Percentiles rank a stretch among this genome's conserved stretches.
phyloP scores from a whole-genome alignment of 2,797 vertebrate species.

The Acrocephalus scirpaceus region DNA sequence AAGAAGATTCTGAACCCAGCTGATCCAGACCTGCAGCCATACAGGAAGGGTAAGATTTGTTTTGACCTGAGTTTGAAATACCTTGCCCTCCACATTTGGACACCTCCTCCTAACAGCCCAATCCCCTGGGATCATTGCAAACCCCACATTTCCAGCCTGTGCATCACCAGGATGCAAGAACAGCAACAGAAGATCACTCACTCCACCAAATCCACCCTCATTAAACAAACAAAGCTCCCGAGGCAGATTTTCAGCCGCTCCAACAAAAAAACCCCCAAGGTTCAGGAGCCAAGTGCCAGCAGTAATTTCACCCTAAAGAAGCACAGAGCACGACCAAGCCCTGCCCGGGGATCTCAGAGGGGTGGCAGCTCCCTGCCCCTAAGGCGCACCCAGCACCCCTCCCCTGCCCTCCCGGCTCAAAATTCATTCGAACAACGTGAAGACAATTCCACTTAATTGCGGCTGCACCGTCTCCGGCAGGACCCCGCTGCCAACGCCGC shows the following conservation, averaged over 20 bases:
- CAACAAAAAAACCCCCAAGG: neutral
- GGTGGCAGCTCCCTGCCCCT: neutral
- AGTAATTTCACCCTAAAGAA: neutral
- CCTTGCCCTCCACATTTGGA: neutral
- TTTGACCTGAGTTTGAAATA: neutral
- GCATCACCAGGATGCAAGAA: neutral
- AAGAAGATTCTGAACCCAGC: neutral
- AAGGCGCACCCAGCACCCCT: neutral
- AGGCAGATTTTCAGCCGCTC: neutral
- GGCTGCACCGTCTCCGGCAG: neutral
- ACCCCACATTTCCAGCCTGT: neutral
- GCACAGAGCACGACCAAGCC: neutral
- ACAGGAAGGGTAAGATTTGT: neutral
- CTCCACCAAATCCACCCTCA: neutral
- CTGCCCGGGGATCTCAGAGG: neutral
- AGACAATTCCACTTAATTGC: constrained; percentile 35
- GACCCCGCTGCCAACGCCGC: neutral
- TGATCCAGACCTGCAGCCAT: neutral
- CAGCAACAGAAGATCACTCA: neutral
- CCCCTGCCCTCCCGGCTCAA: neutral
- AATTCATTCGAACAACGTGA: constrained; percentile 9
- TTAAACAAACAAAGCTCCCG: neutral
- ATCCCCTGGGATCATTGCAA: rapidly evolving
- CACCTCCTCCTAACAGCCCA: neutral
- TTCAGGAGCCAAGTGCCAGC: neutral